Conservation (phyloP, 2,797 vertebrate species). For the Labroides dimidiatus region DNA sequence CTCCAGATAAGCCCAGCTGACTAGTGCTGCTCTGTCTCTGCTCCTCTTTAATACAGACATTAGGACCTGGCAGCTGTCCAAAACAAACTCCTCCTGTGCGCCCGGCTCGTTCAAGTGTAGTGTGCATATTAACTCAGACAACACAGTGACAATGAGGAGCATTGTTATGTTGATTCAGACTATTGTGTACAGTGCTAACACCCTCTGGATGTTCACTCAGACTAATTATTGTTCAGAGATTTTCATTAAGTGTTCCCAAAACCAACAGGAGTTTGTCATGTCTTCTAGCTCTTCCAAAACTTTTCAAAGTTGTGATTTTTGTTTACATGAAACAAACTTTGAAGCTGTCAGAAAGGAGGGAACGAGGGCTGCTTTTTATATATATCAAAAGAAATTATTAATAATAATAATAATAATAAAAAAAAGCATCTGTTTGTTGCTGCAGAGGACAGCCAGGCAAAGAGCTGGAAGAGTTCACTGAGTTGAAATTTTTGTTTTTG, state of each 20-base stretch:
- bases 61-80: constrained; percentile 26
- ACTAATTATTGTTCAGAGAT: not conserved
- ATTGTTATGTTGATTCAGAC: constrained; percentile 45
- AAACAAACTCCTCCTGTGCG: constrained; percentile 6
- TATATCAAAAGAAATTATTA: too few relatives aligned
- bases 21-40: not conserved
- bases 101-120: constrained; percentile 5
- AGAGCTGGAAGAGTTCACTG: too few relatives aligned
- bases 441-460: too few relatives aligned
- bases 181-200: constrained; percentile 1
- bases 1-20: constrained; percentile 1
- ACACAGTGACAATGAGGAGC: constrained; percentile 2
- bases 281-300: constrained; percentile 3
- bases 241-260: constrained; percentile 1
- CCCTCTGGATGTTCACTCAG: constrained; percentile 12
- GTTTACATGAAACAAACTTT: too few relatives aligned
- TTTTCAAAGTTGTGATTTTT: not conserved
- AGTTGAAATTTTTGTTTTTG: too few relatives aligned
- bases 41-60: constrained; percentile 9
- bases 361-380: too few relatives aligned
- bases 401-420: too few relatives aligned
- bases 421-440: too few relatives aligned
- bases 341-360: too few relatives aligned
- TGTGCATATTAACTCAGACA: constrained; percentile 16
- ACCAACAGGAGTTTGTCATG: too few relatives aligned